phyloP scores from a whole-genome alignment of 2,113 vertebrate genomes.

The Scomber colias region DNA sequence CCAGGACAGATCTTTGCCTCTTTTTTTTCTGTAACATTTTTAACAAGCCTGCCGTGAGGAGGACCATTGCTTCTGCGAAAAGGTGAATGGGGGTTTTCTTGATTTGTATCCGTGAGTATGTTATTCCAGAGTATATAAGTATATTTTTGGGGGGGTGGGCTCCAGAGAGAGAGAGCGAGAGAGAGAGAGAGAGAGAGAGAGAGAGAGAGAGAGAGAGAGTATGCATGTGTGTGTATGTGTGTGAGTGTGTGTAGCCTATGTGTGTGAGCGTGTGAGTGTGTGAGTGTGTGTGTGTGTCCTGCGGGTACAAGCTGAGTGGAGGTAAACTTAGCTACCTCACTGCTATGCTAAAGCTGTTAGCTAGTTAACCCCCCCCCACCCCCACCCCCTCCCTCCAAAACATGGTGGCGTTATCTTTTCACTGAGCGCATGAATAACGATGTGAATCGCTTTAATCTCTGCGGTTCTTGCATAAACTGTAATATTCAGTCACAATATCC shows the following conservation, averaged over 20 bases:
- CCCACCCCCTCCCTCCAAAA: not conserved
- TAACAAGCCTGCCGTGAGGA: constrained; percentile 65
- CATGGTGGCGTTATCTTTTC: constrained; percentile 39
- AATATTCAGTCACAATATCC: constrained; percentile 19
- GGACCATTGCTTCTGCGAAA: constrained; percentile 59
- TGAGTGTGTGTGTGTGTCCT: constrained; percentile 52
- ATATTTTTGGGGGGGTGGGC: no score
- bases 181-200: no score
- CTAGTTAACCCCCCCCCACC: constrained; percentile 18
- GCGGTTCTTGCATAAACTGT: not conserved
- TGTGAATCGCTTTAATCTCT: not conserved
- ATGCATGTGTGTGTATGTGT: no score
- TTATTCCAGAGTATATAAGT: not conserved
- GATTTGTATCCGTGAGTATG: constrained; percentile 41
- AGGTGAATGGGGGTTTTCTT: constrained; percentile 76
- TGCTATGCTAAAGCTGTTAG: constrained; percentile 63
- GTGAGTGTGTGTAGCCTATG: no score
- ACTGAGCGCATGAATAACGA: not conserved
- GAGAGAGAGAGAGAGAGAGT: no score
- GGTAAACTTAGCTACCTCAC: constrained; percentile 62
- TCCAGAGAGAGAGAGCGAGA: no score
- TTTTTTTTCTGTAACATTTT: constrained; percentile 49
- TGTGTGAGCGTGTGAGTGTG: constrained; percentile 11
- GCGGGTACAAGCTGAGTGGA: constrained; percentile 66
- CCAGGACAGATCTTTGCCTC: constrained; percentile 53